phyloP scores from a whole-genome alignment of 2,113 vertebrate genomes.

The Physeter macrocephalus region DNA sequence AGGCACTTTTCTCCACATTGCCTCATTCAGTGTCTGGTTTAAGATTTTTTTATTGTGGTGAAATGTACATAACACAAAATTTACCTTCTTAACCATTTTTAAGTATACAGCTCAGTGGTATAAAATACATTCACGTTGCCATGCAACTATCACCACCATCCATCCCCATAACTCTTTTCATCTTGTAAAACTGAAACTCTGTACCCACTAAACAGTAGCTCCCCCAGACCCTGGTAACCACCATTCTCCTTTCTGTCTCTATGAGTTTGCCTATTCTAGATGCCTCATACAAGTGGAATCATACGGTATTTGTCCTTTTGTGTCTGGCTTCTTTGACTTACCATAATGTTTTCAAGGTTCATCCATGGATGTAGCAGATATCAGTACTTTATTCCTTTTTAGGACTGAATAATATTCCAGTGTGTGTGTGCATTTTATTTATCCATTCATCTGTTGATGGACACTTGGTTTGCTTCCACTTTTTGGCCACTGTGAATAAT shows the following conservation, averaged over 20 bases:
- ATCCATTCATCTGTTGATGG: not conserved
- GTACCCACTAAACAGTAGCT: not conserved
- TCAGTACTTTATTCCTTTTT: too few species aligned
- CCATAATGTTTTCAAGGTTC: not conserved
- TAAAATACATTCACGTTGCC: not conserved
- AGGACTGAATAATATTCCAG: too few species aligned
- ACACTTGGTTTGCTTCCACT: not conserved
- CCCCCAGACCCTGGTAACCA: not conserved
- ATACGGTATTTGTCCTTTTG: not conserved
- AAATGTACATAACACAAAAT: not conserved
- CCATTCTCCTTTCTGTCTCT: not conserved
- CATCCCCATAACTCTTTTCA: not conserved
- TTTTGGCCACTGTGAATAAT: not conserved
- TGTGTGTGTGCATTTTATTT: too few species aligned
- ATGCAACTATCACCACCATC: not conserved
- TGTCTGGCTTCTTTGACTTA: not conserved
- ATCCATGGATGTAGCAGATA: not conserved
- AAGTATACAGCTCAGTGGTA: not conserved
- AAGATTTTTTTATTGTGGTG: not conserved
- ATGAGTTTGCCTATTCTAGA: not conserved
- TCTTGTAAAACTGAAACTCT: not conserved
- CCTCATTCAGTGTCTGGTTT: not conserved
- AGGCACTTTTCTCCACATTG: not conserved
- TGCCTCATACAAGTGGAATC: not conserved
- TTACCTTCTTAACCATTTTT: not conserved